Evolutionary conservation across 2,888 invertebrate species (phyloP).

Genomic region (Eupithecia subfuscata): DNA sequence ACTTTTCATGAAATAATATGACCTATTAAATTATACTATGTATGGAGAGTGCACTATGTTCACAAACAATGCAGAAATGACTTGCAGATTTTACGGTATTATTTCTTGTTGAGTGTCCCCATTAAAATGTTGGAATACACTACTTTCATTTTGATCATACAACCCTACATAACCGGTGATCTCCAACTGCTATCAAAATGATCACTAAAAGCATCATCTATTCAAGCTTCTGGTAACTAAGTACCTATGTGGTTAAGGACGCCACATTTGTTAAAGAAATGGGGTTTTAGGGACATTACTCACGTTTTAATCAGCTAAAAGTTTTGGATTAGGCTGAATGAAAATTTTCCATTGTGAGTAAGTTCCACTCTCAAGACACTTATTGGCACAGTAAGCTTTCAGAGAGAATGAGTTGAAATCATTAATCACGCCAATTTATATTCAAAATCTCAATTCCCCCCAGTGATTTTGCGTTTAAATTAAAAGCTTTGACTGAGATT

Average conservation of each 20-base stretch:
- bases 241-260: constrained; percentile 1
- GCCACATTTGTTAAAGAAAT: constrained; percentile 3
- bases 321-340: constrained; percentile 42
- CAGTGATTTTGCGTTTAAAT: constrained; percentile 48
- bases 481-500: constrained; percentile 48
- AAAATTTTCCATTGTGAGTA: constrained; percentile 40
- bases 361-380: constrained; percentile 45
- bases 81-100: constrained; percentile 18
- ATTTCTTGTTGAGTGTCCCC: constrained; percentile 8
- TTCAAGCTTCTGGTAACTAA: not conserved
- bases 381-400: constrained; percentile 48
- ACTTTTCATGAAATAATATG: constrained; percentile 47
- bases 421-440: constrained; percentile 54
- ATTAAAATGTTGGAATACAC: not conserved
- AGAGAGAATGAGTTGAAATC: constrained; percentile 47
- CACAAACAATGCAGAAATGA: constrained; percentile 34
- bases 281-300: constrained; percentile 31
- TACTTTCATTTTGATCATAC: not conserved
- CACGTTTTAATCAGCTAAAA: constrained; percentile 47
- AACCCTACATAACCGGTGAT: not conserved
- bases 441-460: constrained; percentile 46
- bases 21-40: constrained; percentile 12
- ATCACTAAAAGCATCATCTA: not conserved
- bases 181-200: not conserved
- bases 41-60: constrained; percentile 38